Conservation (phyloP, 2,797 vertebrate species). For the Lutjanus argentimaculatus region DNA sequence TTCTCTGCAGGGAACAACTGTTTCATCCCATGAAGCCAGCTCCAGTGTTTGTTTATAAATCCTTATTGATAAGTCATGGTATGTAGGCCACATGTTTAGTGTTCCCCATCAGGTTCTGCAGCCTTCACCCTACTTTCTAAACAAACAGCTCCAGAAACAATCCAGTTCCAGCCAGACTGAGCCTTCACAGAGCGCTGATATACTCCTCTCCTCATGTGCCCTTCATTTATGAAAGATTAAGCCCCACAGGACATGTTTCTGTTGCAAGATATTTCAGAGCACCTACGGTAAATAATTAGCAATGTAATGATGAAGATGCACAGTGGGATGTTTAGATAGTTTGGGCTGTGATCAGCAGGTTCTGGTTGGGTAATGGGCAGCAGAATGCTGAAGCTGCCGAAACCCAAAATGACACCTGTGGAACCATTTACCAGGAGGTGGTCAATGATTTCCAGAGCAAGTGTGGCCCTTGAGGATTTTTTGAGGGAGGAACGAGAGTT, state of each 20-base stretch:
- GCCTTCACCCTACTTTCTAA: constrained; percentile 56
- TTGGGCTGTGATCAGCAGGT: constrained; percentile 56
- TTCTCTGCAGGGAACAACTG: neutral
- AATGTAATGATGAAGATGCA: constrained; percentile 30
- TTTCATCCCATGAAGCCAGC: neutral
- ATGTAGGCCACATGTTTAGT: neutral
- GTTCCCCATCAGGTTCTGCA: constrained; percentile 21
- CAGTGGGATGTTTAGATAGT: constrained; percentile 19
- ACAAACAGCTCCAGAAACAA: constrained; percentile 55
- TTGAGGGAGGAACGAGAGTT: constrained; percentile 16
- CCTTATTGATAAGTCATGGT: neutral
- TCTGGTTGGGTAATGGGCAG: constrained; percentile 27
- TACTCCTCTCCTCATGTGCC: neutral
- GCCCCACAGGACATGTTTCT: neutral
- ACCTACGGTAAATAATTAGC: constrained; percentile 30
- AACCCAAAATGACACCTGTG: constrained; percentile 46
- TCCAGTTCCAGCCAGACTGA: constrained; percentile 57
- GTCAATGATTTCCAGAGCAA: constrained; percentile 60
- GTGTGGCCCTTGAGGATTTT: constrained; percentile 31
- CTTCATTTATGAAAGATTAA: constrained; percentile 20
- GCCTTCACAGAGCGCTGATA: constrained; percentile 6
- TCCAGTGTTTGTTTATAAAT: constrained; percentile 7
- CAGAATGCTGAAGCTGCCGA: constrained; percentile 53
- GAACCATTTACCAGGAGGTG: constrained; percentile 60
- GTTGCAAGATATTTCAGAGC: constrained; percentile 27